These are phyloP conservation scores for Takifugu flavidus DNA, from an alignment of 2,113 vertebrate species.

Conservation along the genomic window DNA sequence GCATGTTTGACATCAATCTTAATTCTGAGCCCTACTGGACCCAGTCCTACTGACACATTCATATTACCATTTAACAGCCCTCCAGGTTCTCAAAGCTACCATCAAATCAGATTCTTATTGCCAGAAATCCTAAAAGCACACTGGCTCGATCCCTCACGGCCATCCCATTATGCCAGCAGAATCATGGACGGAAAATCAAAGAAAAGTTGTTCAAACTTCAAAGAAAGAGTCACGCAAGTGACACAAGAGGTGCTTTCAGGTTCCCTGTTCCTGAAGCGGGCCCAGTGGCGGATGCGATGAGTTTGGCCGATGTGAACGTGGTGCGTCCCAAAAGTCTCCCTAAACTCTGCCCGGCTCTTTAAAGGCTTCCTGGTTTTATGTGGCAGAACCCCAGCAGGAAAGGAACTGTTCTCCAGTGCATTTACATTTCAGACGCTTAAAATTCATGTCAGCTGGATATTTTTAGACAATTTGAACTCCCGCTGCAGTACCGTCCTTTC, in stretches of 20 bases:
- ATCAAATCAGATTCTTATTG: conserved; percentile 38
- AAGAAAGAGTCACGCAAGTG: conserved; percentile 5
- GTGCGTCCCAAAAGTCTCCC: conserved; percentile 27
- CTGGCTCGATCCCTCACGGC: conserved; percentile 28
- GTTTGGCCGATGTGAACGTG: conserved; percentile 35
- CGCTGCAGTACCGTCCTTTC: no score
- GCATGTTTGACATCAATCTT: no score
- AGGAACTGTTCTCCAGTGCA: conserved; percentile 19
- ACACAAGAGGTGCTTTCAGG: background rate
- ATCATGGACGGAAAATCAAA: background rate
- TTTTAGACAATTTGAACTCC: no score
- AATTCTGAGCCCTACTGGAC: conserved; percentile 5
- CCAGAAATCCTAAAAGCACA: conserved; percentile 45
- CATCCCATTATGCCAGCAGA: conserved; percentile 41
- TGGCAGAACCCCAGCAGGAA: conserved; percentile 16
- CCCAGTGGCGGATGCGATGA: conserved; percentile 37
- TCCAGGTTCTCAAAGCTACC: conserved; percentile 21
- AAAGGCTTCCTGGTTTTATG: conserved; percentile 27
- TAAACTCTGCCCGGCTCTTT: conserved; percentile 7
- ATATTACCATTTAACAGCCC: conserved; percentile 16
- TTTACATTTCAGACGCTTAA: conserved; percentile 24
- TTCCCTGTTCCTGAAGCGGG: background rate
- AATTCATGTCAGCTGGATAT: no score
- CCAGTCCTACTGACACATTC: conserved; percentile 2
- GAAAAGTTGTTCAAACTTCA: conserved; percentile 5